Percentiles rank a stretch among this genome's conserved stretches.
These are phyloP conservation scores for Dicerorhinus sumatrensis DNA, from an alignment of 2,113 vertebrate genomes.

Conservation along the genomic window DNA sequence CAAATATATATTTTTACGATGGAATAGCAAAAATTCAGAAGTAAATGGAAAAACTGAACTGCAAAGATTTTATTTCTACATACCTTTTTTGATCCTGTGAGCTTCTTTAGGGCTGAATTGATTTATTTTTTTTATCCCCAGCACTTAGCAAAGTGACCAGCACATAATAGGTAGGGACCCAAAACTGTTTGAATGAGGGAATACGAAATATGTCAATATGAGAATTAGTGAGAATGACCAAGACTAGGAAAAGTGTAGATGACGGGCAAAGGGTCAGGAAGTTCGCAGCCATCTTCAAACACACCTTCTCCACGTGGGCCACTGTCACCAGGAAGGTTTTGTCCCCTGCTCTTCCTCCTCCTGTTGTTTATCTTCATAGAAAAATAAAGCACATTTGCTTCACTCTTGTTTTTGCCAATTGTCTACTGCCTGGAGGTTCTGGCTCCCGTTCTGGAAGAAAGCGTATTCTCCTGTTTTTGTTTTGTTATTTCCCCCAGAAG, in stretches of 20 bases:
- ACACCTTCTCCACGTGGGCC: background rate
- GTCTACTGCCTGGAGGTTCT: background rate
- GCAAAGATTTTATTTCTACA: background rate
- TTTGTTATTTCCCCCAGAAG: background rate
- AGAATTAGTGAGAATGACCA: background rate
- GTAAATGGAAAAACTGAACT: background rate
- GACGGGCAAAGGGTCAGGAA: background rate
- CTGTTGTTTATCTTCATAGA: background rate
- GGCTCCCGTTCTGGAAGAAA: slow-evolving; percentile 1
- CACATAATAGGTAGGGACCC: background rate
- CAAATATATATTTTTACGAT: background rate
- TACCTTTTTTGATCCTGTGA: background rate
- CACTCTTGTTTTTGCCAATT: slow-evolving; percentile 1
- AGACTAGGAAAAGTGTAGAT: background rate
- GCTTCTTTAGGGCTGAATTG: background rate
- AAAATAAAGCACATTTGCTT: slow-evolving; percentile 39
- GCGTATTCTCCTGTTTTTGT: background rate
- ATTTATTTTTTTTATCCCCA: background rate
- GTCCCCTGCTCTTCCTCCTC: background rate
- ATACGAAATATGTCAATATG: background rate
- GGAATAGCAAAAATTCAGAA: background rate
- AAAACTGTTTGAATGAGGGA: background rate
- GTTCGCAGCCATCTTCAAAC: background rate
- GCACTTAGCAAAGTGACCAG: background rate
- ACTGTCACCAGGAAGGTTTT: background rate